Evolutionary conservation across 2,888 invertebrate genomes (phyloP).

Genomic region (Augiades crinisus): DNA sequence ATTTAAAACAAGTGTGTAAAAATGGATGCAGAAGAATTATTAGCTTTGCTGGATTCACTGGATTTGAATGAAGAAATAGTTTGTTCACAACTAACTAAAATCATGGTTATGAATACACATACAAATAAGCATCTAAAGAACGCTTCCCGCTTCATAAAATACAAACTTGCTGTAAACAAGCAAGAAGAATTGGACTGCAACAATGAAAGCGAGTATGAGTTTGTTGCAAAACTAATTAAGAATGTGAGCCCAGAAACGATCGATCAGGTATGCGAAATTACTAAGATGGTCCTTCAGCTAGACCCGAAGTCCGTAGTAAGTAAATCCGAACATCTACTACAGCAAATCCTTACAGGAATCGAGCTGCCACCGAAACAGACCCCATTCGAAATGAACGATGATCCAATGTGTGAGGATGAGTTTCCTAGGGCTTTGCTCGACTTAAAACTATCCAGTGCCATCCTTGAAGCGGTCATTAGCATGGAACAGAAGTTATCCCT

Average conservation of each 20-base stretch:
- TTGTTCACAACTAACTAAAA: conserved; percentile 53
- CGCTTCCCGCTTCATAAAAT: conserved; percentile 57
- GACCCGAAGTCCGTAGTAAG: conserved; percentile 48
- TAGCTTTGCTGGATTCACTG: conserved; percentile 62
- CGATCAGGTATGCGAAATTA: conserved; percentile 54
- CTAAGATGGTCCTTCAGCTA: conserved; percentile 50
- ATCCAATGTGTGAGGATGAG: conserved; percentile 24
- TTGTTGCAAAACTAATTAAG: conserved; percentile 52
- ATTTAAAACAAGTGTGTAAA: conserved; percentile 24
- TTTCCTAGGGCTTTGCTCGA: conserved; percentile 36
- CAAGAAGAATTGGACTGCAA: conserved; percentile 64
- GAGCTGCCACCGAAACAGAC: conserved; percentile 33
- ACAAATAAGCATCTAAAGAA: conserved; percentile 52
- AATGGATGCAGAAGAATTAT: conserved; percentile 43
- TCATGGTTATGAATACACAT: conserved; percentile 51
- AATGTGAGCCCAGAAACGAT: conserved; percentile 45
- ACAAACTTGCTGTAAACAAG: conserved; percentile 63
- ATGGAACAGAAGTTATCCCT: conserved; percentile 44
- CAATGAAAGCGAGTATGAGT: conserved; percentile 57
- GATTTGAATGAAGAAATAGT: conserved; percentile 68
- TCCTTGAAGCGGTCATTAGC: conserved; percentile 51
- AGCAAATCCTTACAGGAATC: conserved; percentile 58
- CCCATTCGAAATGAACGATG: conserved; percentile 20
- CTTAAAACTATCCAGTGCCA: conserved; percentile 55
- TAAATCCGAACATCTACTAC: conserved; percentile 69